Conservation (phyloP, 1,140 invertebrate species). For the Oreohelix idahoensis region DNA sequence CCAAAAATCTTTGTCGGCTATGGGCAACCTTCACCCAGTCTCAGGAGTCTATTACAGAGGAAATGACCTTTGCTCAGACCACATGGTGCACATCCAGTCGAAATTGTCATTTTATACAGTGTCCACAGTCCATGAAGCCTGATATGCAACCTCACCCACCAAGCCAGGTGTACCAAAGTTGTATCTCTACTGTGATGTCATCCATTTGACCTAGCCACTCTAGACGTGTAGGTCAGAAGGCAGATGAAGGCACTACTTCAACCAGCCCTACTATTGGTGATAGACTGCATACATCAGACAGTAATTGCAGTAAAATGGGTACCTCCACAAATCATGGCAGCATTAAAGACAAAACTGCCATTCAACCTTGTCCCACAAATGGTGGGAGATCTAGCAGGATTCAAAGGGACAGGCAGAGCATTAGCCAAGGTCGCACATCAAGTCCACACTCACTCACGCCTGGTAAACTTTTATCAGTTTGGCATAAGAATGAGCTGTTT, state of each 20-base stretch:
- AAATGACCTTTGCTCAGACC: constrained; percentile 41
- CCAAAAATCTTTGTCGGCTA: constrained; percentile 54
- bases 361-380: background rate
- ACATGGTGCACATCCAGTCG: constrained; percentile 43
- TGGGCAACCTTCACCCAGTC: constrained; percentile 58
- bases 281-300: background rate
- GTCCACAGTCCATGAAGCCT: background rate
- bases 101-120: constrained; percentile 9
- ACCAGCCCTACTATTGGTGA: background rate
- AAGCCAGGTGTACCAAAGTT: constrained; percentile 30
- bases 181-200: constrained; percentile 26
- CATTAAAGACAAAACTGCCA: background rate
- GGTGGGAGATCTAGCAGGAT: background rate
- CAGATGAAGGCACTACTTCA: background rate
- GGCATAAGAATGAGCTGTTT: background rate
- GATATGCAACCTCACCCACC: background rate
- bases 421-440: constrained; percentile 8
- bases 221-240: background rate
- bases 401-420: constrained; percentile 7
- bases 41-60: constrained; percentile 57
- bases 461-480: constrained; percentile 8
- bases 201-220: background rate
- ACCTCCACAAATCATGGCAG: background rate
- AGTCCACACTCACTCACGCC: background rate
- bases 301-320: background rate